These are phyloP conservation scores for Rotaria socialis DNA, from an alignment of 2,888 invertebrate genomes.

Conservation along the genomic window DNA sequence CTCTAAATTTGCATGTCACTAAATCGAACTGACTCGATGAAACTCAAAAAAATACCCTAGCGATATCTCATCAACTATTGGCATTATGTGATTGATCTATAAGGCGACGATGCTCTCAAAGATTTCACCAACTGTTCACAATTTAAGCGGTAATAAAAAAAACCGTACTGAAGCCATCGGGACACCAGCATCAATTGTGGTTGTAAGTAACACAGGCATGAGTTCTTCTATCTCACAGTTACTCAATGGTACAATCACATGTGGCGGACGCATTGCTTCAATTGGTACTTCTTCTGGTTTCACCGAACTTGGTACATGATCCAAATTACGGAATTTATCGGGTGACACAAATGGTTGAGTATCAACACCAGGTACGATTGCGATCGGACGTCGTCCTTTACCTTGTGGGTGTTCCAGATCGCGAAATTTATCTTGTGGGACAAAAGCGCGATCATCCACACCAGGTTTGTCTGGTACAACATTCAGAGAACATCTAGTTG, in stretches of 20 bases:
- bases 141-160: no score
- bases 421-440: neutral
- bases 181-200: no score
- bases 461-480: neutral
- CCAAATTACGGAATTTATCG: constrained; percentile 42
- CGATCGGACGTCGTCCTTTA: neutral
- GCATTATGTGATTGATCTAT: no score
- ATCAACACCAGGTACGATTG: constrained; percentile 39
- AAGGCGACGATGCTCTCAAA: no score
- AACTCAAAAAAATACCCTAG: no score
- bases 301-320: neutral
- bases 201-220: no score
- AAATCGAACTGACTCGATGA: no score
- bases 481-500: neutral
- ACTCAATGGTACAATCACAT: constrained; percentile 39
- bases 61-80: no score
- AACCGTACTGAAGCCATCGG: no score
- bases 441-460: neutral
- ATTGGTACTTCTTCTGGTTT: neutral
- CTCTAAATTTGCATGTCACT: no score
- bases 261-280: constrained; percentile 36
- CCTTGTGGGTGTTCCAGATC: neutral
- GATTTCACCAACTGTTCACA: no score
- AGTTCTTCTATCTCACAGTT: constrained; percentile 40
- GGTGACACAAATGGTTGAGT: constrained; percentile 38